Base-by-base conservation (phyloP, 2,113 vertebrate genomes). In the Tonatia bakeri region DNA sequence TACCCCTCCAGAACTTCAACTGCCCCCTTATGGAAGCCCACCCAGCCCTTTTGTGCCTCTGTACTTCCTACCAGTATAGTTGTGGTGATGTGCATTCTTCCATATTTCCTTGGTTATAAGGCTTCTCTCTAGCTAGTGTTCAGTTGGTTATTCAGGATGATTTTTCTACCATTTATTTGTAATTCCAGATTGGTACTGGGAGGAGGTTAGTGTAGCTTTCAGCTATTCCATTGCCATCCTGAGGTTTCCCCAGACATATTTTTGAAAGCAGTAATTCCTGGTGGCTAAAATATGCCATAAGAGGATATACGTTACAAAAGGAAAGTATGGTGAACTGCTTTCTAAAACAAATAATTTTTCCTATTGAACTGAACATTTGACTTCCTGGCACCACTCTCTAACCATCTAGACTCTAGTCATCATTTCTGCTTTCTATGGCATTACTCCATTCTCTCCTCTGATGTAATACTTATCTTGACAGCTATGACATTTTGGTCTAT, bases 401-500 rank as follows among this genome's bases (percentile, higher is more conserved):
- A 11, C 67, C 47, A 75, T 17, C 4, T 20, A 79, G 50, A 80
- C 61, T 95, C 50, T 89, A n/a, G 11, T 85, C 24, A n/a, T 87
- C 54, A 50, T 93, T 90, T 82, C 59, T 82, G 47, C 28, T 77
- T 93, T 50, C 31, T 76, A 45, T 54, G 56, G 16, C 54, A 77
- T 95, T 33, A 87, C 22, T 76, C 54, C 20, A 88, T 22, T 14
- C 47, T 31, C 45, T 56, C 9, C 16, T 73, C 43, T 85, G 77
- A 85, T 47, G 36, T 64, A 72, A 13, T 56, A 77, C 7, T 64
- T 81, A 69, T 73, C 77, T 94, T 80, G 38, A 84, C 87, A 85
- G 81, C 90, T 76, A 5, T 91, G 52, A 61, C 36, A 90, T 79
- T 88, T 83, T 93, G 59, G 20, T 43, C 28, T 95, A n/a, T 94